Base-by-base conservation (phyloP, 1,140 invertebrate species). In the Caenorhabditis brenneri region DNA sequence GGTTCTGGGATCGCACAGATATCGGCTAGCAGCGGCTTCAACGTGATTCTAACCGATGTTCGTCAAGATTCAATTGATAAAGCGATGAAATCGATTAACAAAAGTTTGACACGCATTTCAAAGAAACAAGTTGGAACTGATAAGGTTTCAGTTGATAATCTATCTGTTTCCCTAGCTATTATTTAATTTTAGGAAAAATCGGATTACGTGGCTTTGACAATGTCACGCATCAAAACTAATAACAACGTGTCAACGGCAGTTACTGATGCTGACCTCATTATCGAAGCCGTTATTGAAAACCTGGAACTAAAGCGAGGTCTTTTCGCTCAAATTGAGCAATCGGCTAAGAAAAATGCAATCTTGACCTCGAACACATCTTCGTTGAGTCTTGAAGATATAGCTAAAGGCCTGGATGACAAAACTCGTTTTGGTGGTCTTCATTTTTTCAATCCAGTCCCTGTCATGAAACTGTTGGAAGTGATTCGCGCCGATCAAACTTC, bases 341-440 rank as follows among this genome's bases (percentile, higher is more conserved):
- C 49, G 31, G 22, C 48, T 3, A 53, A 83, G 53, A 88, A 86
- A 22, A 29, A 87, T 36, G 78, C 87, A 2, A 91, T 93, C 81
- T 95, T 97, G 91, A 94, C 95, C 2, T 95, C 95, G 12, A 97
- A 97, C 90, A 97, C 96, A 2, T 96, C 95, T 10, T 96, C 95
- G 0, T 92, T 97, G 10, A 93, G 94, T 16, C 95, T 96, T 86
- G 92, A 92, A 81, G 95, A 96, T 87, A 96, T 97, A 88, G 94
- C 94, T n/a, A 85, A 87, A 79, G 88, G 93, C 19, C 92, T 93
- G 27, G 86, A 91, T 22, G 88, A 93, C 74, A 88, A 91, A 85
- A 93, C 94, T 85, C 90, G 92, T 86, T 95, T 95, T 91, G 95
- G 94, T 65, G 95, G 95, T 9, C 92, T 96, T 12, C 95, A 97